Evolutionary conservation across 2,888 invertebrate genomes (phyloP), one percentile per base, ranked within the genome.

Genomic region (Gibbula magus): DNA sequence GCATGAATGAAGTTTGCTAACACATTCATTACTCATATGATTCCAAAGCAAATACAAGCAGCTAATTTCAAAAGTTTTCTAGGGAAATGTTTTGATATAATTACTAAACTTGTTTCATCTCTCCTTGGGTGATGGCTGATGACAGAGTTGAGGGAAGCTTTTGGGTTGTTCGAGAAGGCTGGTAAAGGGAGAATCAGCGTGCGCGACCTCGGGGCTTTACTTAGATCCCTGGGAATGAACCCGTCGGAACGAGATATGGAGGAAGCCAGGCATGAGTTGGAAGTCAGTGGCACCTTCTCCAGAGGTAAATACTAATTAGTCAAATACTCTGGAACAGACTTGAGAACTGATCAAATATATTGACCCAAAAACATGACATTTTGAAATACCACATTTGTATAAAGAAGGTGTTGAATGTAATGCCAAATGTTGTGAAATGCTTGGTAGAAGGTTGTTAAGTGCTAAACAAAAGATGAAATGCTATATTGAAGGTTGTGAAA

Each of bases 181-280:
- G 86, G 89, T 7, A 91, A 90, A 78, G 89, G 89, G 2, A 86
- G 86, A 74, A 91, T 91, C 82, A 85, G 86, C 2, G 88, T 87
- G 0, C 82, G 88, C 20, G 89, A 90, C 78, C 79, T 90, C 7
- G 90, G 89, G 4, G 86, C 86, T 7, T 73, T 90, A 52, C 82
- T 90, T n/a, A 81, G 90, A 3, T 90, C 89, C 52, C 83, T 90
- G 20, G 90, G 90, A 0, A 88, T 89, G 88, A 90, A 90, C 80
- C 90, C 90, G 0, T 90, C 89, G 18, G 90, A 90, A 76, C 83
- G 88, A 74, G 90, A 90, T 66, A 82, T 90, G 29, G 89, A 90
- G 52, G 90, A 90, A 77, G 90, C 89, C 0, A 84, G 88, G 76
- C 89, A 89, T 56, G 90, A 90, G 75, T 86, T 90, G 8, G 90